Conservation (phyloP, 2,113 vertebrate species). For the Sorex araneus region DNA sequence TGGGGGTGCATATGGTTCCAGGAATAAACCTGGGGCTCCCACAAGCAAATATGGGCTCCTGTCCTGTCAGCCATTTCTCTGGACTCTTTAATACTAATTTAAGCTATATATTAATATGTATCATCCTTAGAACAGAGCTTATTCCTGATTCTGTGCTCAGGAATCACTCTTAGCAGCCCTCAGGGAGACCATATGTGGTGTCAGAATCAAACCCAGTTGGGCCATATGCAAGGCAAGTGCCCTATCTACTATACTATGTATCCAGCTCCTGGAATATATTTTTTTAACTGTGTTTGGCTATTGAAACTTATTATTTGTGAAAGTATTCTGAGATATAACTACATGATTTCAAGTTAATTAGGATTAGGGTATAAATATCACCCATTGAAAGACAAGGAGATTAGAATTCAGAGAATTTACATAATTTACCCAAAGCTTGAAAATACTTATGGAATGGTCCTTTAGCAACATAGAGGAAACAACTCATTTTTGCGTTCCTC, state of each 20-base stretch:
- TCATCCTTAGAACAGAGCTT: background rate
- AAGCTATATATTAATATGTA: too few species aligned
- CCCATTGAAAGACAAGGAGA: background rate
- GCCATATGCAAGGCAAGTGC: too few species aligned
- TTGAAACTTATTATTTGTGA: constrained; percentile 27
- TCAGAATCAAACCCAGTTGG: too few species aligned
- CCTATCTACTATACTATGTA: too few species aligned
- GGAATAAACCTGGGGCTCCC: too few species aligned
- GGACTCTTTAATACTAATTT: too few species aligned
- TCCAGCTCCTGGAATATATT: background rate
- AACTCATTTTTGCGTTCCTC: background rate
- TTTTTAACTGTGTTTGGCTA: background rate
- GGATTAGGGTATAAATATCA: background rate
- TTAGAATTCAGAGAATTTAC: constrained; percentile 40
- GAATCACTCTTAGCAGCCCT: too few species aligned
- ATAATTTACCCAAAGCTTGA: background rate
- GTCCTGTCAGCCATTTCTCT: too few species aligned
- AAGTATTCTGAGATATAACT: background rate
- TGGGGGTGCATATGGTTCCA: too few species aligned
- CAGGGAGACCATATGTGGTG: too few species aligned
- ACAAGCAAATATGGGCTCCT: too few species aligned
- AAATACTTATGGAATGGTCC: background rate
- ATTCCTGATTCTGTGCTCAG: too few species aligned
- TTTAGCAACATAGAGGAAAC: background rate
- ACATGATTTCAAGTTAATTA: background rate